Evolutionary conservation across 2,888 invertebrate species (phyloP), one percentile per base, ranked within the genome.

Genomic region (Fragum sueziense): DNA sequence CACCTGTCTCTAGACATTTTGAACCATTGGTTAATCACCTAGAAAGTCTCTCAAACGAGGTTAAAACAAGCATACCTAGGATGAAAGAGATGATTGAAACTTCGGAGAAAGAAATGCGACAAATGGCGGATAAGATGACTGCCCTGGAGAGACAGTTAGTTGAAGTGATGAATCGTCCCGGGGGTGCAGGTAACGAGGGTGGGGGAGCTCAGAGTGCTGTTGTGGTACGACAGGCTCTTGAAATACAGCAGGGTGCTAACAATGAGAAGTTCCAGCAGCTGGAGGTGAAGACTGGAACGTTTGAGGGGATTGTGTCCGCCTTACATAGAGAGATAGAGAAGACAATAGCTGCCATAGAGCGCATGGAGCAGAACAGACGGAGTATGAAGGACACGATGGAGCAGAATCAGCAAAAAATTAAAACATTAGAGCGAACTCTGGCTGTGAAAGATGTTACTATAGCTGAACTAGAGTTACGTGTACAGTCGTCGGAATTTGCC

Each of bases 301-400:
- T 81, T 74, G 80, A 90, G 62, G 88, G 89, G 14, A 88, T 90
- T 41, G 85, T 87, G 9, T 86, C 85, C 4, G 88, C 90, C 22
- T 80, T 91, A 14, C 90, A 91, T 47, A 77, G 87, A 11, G 90
- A 91, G 70, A 86, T 90, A 41, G 88, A 90, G 52, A 84, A 88
- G 34, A 86, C 87, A 41, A 87, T 90, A 20, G 77, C 84, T 6
- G 86, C 87, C 2, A 73, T 88, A 7, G 89, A 90, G 68, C 83
- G 85, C 7, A 68, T 88, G 37, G 87, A 87, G 27, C 68, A 78
- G 2, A 79, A 82, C 20, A 52, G 85, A 34, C 52, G 68, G 11
- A 52, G 52, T 3, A 80, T 80, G 65, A 71, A 79, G 51, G 80
- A 84, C 37, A 62, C 68, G 14, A 74, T 83, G 20, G 85, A 86